Conservation (phyloP, 2,113 vertebrate species). For the Leucopsar rothschildi region DNA sequence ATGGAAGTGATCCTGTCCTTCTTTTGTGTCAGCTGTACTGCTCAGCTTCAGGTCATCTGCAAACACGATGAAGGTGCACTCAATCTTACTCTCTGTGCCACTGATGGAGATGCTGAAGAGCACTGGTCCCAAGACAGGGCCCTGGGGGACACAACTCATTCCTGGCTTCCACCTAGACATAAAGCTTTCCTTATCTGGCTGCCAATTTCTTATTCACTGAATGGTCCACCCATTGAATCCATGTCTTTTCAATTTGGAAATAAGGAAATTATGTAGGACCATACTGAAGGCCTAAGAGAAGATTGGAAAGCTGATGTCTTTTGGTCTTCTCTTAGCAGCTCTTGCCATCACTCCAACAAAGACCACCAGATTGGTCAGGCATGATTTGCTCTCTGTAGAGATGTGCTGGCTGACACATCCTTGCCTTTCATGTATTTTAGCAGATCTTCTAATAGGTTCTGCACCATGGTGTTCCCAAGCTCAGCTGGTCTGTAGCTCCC, state of each 20-base stretch:
- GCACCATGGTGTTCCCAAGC: neutral
- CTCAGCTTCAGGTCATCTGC: neutral
- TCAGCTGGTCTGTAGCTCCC: neutral
- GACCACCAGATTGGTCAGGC: neutral
- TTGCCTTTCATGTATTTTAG: neutral
- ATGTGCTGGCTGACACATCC: neutral
- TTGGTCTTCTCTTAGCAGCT: neutral
- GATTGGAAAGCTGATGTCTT: neutral
- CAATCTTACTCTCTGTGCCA: neutral
- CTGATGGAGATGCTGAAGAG: neutral
- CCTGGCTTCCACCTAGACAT: neutral
- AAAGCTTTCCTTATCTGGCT: neutral
- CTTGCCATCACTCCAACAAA: neutral
- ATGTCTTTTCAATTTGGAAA: neutral
- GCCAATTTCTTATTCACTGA: neutral
- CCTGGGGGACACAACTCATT: neutral
- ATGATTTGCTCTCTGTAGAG: neutral
- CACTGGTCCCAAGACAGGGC: neutral
- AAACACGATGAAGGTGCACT: neutral
- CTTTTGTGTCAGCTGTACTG: accelerated
- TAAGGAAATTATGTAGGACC: neutral
- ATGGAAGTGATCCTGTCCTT: neutral
- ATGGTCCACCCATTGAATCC: neutral
- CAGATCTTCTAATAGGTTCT: neutral
- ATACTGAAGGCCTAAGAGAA: neutral